Evolutionary conservation across 2,888 invertebrate genomes (phyloP), one percentile per base, ranked within the genome.

Genomic region (Galeopsomyia nigrocyanea): DNA sequence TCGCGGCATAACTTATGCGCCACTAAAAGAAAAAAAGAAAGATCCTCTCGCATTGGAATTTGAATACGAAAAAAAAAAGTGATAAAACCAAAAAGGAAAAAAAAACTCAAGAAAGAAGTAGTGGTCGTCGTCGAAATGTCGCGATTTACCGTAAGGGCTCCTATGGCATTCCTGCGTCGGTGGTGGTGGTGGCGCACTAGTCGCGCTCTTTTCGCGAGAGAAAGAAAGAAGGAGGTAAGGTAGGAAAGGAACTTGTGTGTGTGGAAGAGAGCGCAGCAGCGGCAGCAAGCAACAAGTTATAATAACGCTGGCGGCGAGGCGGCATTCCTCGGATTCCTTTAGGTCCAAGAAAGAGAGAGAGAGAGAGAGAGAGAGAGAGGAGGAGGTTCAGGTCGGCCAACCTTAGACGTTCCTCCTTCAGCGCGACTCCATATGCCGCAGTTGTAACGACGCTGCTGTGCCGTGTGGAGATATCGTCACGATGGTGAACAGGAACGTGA

Each of bases 241-340:
- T 3, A 14, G n/a, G 9, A 49, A 2, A 47, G 5, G 56, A 39
- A 17, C 21, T 46, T 3, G 58, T 5, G 51, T 39, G 66, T 46
- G n/a, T 19, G 49, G 26, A 19, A 66, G n/a, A 31, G 50, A 53
- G 57, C 55, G 10, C 47, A 13, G 58, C 17, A 22, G 64, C 55
- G 46, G 31, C 26, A 56, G 56, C 22, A n/a, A 19, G 16, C 16
- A n/a, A 16, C 53, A 14, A 46, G 55, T 19, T 51, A 51, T 53
- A 53, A 53, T 9, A 21, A 49, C n/a, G 47, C 39, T 26, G 2
- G n/a, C 47, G 56, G 70, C 68, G 74, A 60, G 75, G 72, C 75
- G 75, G 74, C 75, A 78, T 79, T 79, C 75, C 73, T 75, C 26
- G 66, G 77, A 79, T 79, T 78, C 77, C 77, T 47, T n/a, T 16